These are phyloP conservation scores for Harlomillsia oculata DNA, from an alignment of 1,140 invertebrate genomes.

Conservation along the genomic window DNA sequence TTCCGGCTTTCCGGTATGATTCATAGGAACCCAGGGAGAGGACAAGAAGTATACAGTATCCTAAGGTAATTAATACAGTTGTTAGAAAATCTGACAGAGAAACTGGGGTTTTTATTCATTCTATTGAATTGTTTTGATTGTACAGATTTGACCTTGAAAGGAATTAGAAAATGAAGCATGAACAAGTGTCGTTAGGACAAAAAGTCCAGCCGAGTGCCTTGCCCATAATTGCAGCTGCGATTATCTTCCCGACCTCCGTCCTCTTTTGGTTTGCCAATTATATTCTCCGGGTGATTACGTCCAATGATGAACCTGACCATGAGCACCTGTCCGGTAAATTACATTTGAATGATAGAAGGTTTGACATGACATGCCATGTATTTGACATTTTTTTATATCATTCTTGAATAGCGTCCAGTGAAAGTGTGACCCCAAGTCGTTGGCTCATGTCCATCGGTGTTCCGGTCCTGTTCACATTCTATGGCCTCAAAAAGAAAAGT, in stretches of 20 bases:
- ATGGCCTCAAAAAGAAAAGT: slow-evolving; percentile 57
- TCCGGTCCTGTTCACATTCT: slow-evolving; percentile 54
- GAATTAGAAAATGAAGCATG: too few species aligned
- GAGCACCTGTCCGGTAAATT: not conserved
- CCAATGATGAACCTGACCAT: slow-evolving; percentile 36
- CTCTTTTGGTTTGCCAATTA: slow-evolving; percentile 61
- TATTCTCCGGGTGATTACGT: slow-evolving; percentile 51
- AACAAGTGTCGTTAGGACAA: slow-evolving; percentile 21
- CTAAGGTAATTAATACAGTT: too few species aligned
- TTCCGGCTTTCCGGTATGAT: too few species aligned
- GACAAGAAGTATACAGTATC: too few species aligned
- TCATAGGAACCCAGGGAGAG: too few species aligned
- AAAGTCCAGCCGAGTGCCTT: slow-evolving; percentile 40
- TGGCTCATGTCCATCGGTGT: slow-evolving; percentile 60
- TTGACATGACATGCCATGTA: not conserved
- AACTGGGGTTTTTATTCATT: too few species aligned
- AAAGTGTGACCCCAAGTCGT: slow-evolving; percentile 57
- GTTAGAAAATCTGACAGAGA: too few species aligned
- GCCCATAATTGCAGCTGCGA: slow-evolving; percentile 52
- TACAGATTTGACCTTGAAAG: too few species aligned
- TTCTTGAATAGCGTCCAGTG: slow-evolving; percentile 47
- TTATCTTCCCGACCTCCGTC: slow-evolving; percentile 60
- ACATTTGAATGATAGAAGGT: not conserved
- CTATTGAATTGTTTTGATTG: too few species aligned
- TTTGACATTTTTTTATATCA: not conserved